A percentile compares a stretch with the other conserved stretches of the same genome.
Evolutionary conservation across 2,797 vertebrate genomes (phyloP).

Genomic region (Gallinago nigripennis): DNA sequence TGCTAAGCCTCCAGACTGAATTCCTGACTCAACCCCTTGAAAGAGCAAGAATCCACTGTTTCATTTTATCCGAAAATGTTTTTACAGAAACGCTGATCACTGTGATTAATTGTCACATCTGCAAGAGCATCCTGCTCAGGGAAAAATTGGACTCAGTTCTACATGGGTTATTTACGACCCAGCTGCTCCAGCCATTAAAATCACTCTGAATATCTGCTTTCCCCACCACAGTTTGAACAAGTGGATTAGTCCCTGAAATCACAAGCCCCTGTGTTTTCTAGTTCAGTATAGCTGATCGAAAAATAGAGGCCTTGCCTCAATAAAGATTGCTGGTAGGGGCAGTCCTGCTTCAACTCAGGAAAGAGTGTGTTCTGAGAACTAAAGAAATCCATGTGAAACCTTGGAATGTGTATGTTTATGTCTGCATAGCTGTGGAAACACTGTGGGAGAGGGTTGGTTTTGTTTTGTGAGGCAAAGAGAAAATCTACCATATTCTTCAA

Average conservation of each 20-base stretch:
- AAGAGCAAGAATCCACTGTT: background rate
- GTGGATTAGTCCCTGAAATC: conserved; percentile 34
- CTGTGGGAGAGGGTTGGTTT: background rate
- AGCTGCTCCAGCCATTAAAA: conserved; percentile 73
- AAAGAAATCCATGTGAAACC: conserved; percentile 31
- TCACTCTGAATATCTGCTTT: conserved; percentile 25
- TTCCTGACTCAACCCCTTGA: background rate
- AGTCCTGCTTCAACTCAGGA: conserved; percentile 1
- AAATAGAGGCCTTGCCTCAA: background rate
- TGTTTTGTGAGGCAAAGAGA: conserved; percentile 9
- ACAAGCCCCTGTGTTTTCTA: conserved; percentile 19
- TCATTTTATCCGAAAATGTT: conserved; percentile 36
- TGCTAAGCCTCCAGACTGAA: conserved; percentile 10
- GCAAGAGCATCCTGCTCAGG: conserved; percentile 48
- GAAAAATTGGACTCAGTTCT: conserved; percentile 47
- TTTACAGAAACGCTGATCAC: conserved; percentile 4
- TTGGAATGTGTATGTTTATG: conserved; percentile 54
- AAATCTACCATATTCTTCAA: background rate
- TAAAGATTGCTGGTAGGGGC: conserved; percentile 15
- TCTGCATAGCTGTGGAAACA: conserved; percentile 49
- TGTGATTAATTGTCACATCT: conserved; percentile 68
- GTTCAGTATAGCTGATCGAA: background rate
- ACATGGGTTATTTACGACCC: conserved; percentile 66
- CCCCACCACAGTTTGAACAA: conserved; percentile 22
- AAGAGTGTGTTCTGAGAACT: conserved; percentile 16